phyloP scores from a whole-genome alignment of 2,113 vertebrate species.

The Corvus moneduloides region DNA sequence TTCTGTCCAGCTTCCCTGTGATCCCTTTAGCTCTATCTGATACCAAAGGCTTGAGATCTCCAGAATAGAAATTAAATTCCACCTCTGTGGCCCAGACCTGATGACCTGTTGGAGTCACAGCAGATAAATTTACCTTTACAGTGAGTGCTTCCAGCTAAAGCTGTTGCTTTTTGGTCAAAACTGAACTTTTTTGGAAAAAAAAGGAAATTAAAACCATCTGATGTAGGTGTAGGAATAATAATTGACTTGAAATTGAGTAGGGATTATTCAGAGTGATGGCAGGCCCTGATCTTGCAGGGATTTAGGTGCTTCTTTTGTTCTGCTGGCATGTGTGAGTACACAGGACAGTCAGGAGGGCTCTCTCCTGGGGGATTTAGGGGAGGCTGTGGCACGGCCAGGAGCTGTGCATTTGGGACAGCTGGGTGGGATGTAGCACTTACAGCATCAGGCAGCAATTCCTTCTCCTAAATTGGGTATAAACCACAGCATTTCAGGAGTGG shows the following conservation, averaged over 20 bases:
- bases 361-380: neutral
- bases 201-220: fast-evolving
- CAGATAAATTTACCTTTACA: neutral
- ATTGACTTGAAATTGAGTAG: neutral
- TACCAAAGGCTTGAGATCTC: neutral
- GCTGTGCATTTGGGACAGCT: neutral
- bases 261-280: neutral
- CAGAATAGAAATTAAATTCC: conserved; percentile 46
- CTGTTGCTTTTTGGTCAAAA: neutral
- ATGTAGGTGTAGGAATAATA: neutral
- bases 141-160: neutral
- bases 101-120: neutral
- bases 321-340: neutral
- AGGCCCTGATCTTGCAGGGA: neutral
- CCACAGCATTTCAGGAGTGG: fast-evolving
- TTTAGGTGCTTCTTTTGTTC: neutral
- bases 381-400: neutral
- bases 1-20: neutral
- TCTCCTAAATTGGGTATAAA: neutral
- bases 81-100: neutral
- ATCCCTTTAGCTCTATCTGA: conserved; percentile 24
- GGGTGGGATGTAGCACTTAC: neutral
- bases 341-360: neutral
- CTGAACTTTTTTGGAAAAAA: neutral
- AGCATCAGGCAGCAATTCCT: neutral